Evolutionary conservation across 2,888 invertebrate species (phyloP), one percentile per base, ranked within the genome.

Genomic region (Oligia latruncula): DNA sequence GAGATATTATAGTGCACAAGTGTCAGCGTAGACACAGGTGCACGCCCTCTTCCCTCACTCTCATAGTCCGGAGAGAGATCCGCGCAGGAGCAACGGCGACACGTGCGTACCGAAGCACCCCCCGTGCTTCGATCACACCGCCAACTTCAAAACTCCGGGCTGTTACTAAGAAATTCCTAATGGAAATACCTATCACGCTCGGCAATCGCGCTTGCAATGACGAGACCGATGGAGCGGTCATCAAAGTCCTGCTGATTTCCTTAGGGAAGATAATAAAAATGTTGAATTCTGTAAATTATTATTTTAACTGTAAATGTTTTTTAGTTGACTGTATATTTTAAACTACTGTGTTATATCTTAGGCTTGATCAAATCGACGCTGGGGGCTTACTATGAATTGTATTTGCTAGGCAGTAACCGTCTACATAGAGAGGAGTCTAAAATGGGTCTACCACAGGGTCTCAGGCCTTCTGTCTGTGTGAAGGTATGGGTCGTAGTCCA

Each of bases 361-460:
- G 49, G 73, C 71, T 85, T 76, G 77, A 85, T 83, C 58, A 77
- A 78, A 85, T 85, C 68, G 64, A 71, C 23, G 1, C 20, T 64
- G 55, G 52, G 55, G 55, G 46, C 17, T 46, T 52, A 55, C 0
- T 35, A 46, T 68, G 35, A 64, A 11, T 64, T 20, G 1, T 29
- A 49, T 23, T 74, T 74, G 23, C 79, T 40, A 71, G 46, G 23
- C 65, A 13, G 4, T 65, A 40, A 29, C 15, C 62, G 20, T 9
- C 1, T 65, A 35, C 35, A 20, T 35, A 1, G 11, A 9, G 9
- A 20, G 20, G 9, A 20, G 20, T 17, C 1, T 64, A 20, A 9
- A 65, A 65, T 20, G 4, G 40, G 0, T 23, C 20, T 40, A 35
- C 35, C 17, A 4, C 2, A 20, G 35, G n/a, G 11, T 9, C 35